Evolutionary conservation across 2,797 vertebrate genomes (phyloP), one percentile per base, ranked within the genome.

Genomic region (Numenius phaeopus): DNA sequence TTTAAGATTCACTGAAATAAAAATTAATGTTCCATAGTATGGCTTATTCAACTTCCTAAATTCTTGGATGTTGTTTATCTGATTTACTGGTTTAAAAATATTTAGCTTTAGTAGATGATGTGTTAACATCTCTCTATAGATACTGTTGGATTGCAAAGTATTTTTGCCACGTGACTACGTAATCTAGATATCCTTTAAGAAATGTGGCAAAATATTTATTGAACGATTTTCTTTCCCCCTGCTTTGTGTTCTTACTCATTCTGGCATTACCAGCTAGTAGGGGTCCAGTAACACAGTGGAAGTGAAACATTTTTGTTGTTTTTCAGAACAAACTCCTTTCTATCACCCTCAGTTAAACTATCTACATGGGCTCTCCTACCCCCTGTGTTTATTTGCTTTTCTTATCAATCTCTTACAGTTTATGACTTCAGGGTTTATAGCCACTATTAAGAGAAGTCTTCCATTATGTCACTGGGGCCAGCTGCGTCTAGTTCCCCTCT

Each of bases 71-170:
- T 66, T 69, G 47, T 73, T 97, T 91, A 95, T 91, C 84, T 87
- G 67, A 94, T 92, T 75, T 55, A 32, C 50, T 79, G 20, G 52
- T 77, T 95, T 94, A 91, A 94, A 92, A 96, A 91, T 87, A 91
- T 77, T 85, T 89, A 81, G 67, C 26, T 67, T 77, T 72, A 84
- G 61, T 95, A 87, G 39, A 76, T 83, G n/a, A 69, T 83, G 11
- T 87, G 64, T 93, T 80, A 84, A 84, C 47, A 64, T 95, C 54
- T 96, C 57, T 73, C 27, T 79, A 92, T 49, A 94, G 82, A 59
- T 91, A 91, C 9, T 81, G 59, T 55, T 88, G 72, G 87, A 90
- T 71, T 91, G 90, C 44, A 23, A 91, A 88, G 49, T 64, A 90
- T 96, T 94, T 96, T 95, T 11, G 67, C 52, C 22, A 39, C 27